phyloP scores from a whole-genome alignment of 92 coral and sea anemone genomes.

The Epizoanthus scotinus region DNA sequence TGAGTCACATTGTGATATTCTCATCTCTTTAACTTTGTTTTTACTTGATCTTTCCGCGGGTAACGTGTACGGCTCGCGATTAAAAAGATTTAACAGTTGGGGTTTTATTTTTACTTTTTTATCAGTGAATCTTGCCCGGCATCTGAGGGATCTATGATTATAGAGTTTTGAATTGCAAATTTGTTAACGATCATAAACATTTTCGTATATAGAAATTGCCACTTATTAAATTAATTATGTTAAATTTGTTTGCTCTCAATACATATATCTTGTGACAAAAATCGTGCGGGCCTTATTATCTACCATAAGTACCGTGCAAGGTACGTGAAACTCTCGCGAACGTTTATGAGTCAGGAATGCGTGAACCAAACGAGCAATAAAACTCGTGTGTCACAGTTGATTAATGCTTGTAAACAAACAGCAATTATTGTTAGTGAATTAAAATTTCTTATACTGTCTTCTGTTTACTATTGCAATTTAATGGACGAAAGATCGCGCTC shows the following conservation, averaged over 20 bases:
- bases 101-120: not conserved
- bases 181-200: no score
- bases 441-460: conserved; percentile 33
- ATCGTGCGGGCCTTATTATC: no score
- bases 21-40: conserved; percentile 17
- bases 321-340: not conserved
- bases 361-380: conserved; percentile 56
- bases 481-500: not conserved
- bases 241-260: not conserved
- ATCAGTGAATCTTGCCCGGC: not conserved
- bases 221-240: not conserved
- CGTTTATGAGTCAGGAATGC: conserved; percentile 13
- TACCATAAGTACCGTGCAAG: not conserved
- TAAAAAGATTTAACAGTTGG: no score
- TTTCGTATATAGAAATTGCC: not conserved
- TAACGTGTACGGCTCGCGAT: no score
- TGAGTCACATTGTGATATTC: no score
- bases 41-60: not conserved
- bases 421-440: conserved; percentile 55
- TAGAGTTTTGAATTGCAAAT: conserved; percentile 3
- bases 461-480: conserved; percentile 13
- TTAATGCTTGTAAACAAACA: conserved; percentile 63
- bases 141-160: not conserved
- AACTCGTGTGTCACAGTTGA: conserved; percentile 43
- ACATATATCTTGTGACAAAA: no score